phyloP scores from a whole-genome alignment of 2,888 invertebrate species.

The Temnothorax ravouxi region DNA sequence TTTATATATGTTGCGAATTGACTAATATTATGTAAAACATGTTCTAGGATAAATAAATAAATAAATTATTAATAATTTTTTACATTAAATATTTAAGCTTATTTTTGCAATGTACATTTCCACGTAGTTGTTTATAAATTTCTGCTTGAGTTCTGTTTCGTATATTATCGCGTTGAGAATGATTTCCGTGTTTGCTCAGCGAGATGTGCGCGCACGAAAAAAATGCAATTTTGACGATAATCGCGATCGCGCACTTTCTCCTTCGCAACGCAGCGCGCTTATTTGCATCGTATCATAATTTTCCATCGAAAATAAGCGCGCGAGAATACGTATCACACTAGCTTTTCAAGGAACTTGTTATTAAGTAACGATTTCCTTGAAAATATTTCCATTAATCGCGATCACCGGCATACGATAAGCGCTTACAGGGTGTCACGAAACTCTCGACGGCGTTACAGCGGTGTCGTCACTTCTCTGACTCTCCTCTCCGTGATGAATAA shows the following conservation, averaged over 20 bases:
- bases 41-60: neutral
- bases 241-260: conserved; percentile 48
- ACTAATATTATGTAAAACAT: neutral
- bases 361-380: conserved; percentile 47
- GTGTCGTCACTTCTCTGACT: neutral
- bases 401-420: conserved; percentile 26
- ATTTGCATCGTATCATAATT: conserved; percentile 51
- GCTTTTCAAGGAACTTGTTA: conserved; percentile 41
- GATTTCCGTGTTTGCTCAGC: conserved; percentile 33
- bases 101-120: neutral
- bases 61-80: neutral
- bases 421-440: conserved; percentile 32
- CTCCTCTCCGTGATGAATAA: neutral
- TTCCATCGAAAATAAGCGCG: conserved; percentile 45
- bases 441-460: neutral
- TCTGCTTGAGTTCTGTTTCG: neutral
- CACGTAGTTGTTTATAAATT: neutral
- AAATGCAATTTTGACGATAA: conserved; percentile 42
- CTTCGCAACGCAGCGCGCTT: conserved; percentile 20
- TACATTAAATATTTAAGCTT: neutral
- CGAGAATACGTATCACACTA: conserved; percentile 25
- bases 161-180: neutral
- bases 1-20: neutral
- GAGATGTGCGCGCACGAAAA: conserved; percentile 38
- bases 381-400: conserved; percentile 44